Evolutionary conservation across 2,888 invertebrate species (phyloP).

Genomic region (Apamea anceps): DNA sequence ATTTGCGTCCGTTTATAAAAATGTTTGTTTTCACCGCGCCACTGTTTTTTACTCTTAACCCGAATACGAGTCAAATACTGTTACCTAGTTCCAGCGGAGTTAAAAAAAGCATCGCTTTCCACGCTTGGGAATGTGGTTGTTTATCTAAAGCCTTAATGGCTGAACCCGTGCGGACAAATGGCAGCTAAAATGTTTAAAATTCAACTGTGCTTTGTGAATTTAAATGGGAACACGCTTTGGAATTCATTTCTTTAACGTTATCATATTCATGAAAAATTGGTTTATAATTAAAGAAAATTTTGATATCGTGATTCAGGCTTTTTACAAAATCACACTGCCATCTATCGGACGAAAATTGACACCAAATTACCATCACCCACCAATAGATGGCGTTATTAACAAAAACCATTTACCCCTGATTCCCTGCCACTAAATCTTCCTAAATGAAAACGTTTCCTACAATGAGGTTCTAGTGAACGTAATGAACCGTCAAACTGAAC

Average conservation of each 20-base stretch:
- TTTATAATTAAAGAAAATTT: not conserved
- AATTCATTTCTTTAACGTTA: not conserved
- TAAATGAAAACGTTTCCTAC: slow-evolving; percentile 40
- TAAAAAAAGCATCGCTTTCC: slow-evolving; percentile 42
- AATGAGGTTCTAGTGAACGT: slow-evolving; percentile 53
- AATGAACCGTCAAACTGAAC: slow-evolving; percentile 62
- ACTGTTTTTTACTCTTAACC: slow-evolving; percentile 48
- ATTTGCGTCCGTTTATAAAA: slow-evolving; percentile 25
- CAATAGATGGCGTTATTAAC: slow-evolving; percentile 38
- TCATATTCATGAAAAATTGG: not conserved
- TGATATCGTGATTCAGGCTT: not conserved
- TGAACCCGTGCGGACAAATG: slow-evolving; percentile 20
- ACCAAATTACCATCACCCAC: not conserved
- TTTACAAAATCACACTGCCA: not conserved
- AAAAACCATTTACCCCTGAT: slow-evolving; percentile 14
- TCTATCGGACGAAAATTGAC: not conserved
- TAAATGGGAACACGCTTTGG: not conserved
- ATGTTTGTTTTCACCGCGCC: slow-evolving; percentile 14
- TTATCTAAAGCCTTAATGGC: slow-evolving; percentile 49
- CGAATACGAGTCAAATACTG: slow-evolving; percentile 44
- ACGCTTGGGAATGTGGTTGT: slow-evolving; percentile 45
- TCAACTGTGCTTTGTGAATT: slow-evolving; percentile 31
- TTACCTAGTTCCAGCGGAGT: slow-evolving; percentile 33
- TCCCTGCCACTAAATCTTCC: slow-evolving; percentile 35
- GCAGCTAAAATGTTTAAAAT: slow-evolving; percentile 41